phyloP scores from a whole-genome alignment of 2,797 vertebrate genomes.

The Crotalus adamanteus region DNA sequence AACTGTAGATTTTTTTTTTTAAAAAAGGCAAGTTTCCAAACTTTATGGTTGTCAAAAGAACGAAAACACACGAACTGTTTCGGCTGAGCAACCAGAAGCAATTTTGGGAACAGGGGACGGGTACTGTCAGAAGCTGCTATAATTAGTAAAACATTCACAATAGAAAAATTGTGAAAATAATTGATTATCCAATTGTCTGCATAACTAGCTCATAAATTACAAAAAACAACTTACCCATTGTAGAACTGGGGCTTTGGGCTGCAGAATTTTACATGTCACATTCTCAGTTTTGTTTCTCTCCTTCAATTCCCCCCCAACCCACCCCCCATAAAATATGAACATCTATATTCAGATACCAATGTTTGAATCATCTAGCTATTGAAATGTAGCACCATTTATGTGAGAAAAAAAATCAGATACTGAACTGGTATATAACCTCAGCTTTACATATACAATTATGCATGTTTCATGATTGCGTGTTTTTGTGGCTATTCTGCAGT shows the following conservation, averaged over 20 bases:
- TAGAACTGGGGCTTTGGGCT: neutral
- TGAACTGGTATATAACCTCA: neutral
- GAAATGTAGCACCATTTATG: neutral
- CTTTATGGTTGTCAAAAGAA: neutral
- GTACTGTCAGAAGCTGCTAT: neutral
- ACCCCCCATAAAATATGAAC: neutral
- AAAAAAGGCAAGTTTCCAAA: neutral
- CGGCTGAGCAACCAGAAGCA: too few species aligned
- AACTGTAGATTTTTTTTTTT: neutral
- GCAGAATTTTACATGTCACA: neutral
- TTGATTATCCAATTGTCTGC: neutral
- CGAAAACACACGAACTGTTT: too few species aligned
- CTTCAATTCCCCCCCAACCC: neutral
- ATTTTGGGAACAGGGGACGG: neutral
- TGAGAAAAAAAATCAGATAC: neutral
- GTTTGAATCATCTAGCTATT: neutral
- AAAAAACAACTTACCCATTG: neutral
- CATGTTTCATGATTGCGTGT: neutral
- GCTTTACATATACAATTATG: neutral
- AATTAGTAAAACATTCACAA: neutral
- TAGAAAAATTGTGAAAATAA: neutral
- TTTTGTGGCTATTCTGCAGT: neutral
- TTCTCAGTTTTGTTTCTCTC: neutral
- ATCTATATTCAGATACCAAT: neutral
- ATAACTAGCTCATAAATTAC: neutral